Conservation (phyloP, 2,888 invertebrate genomes). For the Drosophila lacicola region DNA sequence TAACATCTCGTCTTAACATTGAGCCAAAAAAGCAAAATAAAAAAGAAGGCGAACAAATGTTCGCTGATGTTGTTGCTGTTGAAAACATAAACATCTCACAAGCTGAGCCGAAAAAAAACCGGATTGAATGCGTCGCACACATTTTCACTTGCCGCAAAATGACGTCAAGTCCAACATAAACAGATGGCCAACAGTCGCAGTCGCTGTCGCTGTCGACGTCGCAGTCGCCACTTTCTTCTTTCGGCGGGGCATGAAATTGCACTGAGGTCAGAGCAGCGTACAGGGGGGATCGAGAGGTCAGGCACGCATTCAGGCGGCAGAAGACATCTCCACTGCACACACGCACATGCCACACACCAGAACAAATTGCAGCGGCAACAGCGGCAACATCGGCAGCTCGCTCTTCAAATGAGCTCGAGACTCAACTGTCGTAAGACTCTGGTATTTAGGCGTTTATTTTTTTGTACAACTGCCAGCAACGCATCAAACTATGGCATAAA, state of each 20-base stretch:
- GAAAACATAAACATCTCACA: conserved; percentile 78
- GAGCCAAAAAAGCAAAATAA: conserved; percentile 45
- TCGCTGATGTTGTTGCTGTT: conserved; percentile 49
- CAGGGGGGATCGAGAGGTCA: conserved; percentile 58
- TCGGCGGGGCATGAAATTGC: conserved; percentile 55
- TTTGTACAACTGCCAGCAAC: conserved; percentile 13
- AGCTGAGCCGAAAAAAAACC: conserved; percentile 62
- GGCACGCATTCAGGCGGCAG: not conserved
- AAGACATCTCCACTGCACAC: conserved; percentile 16
- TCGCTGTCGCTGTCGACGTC: conserved; percentile 16
- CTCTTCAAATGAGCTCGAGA: conserved; percentile 27
- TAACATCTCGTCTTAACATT: conserved; percentile 73
- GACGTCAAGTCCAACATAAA: conserved; percentile 78
- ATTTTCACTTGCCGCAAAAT: conserved; percentile 80
- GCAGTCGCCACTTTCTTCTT: conserved; percentile 65
- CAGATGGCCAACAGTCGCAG: conserved; percentile 45
- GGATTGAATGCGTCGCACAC: conserved; percentile 72
- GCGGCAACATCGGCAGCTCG: conserved; percentile 2
- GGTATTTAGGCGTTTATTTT: conserved; percentile 54
- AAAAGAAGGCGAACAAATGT: conserved; percentile 48
- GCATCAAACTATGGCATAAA: conserved; percentile 57
- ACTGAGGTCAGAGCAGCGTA: conserved; percentile 50
- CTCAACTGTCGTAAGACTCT: conserved; percentile 30
- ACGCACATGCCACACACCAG: conserved; percentile 37
- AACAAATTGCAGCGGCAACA: conserved; percentile 55